Evolutionary conservation across 2,888 invertebrate genomes (phyloP), one percentile per base, ranked within the genome.

Genomic region (Lasioglossum calceatum): DNA sequence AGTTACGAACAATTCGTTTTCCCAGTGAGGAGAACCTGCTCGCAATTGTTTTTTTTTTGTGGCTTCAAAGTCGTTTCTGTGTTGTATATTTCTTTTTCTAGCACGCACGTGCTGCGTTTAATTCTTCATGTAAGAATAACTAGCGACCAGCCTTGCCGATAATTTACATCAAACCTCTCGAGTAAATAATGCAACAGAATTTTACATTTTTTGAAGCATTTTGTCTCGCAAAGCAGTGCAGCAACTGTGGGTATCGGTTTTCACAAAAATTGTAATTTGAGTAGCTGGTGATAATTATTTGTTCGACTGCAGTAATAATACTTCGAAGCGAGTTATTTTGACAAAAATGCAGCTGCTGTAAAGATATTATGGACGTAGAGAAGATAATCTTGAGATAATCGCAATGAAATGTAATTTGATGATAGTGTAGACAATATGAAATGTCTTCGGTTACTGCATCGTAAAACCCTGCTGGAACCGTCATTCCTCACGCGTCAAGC

Each of bases 61-160:
- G 50, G 79, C 58, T 71, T 64, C 50, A 16, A 54, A 70, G 54
- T 70, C 71, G 42, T 44, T 47, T 32, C 44, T 32, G 42, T 42
- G 36, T 70, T 4, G 0, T 44, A 44, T 64, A 47, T 84, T 72
- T 84, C 54, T 23, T 8, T 72, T 42, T 61, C n/a, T 12, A 77
- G 32, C 4, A 50, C 10, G 3, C 54, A 23, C 14, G 32, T 36
- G 14, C 61, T 4, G 27, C 1, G 58, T 12, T 50, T 77, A 77
- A 76, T 83, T 72, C 67, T 84, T 80, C 72, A 19, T 32, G 2
- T 47, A 77, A 77, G 44, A 81, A 74, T 50, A 10, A 61, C 54
- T 10, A 7, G 14, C 12, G 36, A 27, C 4, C 73, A 27, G 16
- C 50, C 36, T 67, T 54, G 27, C 3, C 61, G 61, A 27, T 27